Conservation (phyloP, 2,113 vertebrate species). For the Mormyrus lacerda region DNA sequence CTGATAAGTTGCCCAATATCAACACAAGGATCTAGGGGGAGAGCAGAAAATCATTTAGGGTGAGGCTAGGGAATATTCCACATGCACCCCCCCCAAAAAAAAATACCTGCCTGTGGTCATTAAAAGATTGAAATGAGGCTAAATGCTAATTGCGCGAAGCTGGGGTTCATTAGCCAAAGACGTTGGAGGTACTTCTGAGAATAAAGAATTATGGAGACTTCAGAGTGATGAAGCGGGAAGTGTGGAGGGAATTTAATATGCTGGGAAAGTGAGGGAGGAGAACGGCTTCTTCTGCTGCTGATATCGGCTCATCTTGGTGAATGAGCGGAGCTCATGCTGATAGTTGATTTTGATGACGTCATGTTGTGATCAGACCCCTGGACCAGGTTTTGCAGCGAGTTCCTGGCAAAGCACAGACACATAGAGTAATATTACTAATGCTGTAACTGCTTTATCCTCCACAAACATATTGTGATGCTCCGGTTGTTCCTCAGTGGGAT, state of each 20-base stretch:
- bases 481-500: not conserved
- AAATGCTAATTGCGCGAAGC: not conserved
- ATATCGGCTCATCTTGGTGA: not conserved
- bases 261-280: not conserved
- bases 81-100: not conserved
- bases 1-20: not conserved
- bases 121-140: slow-evolving; percentile 7
- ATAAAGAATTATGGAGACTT: not conserved
- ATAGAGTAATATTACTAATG: not conserved
- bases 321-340: not conserved
- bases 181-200: not conserved
- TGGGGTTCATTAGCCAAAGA: not conserved
- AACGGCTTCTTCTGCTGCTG: not conserved
- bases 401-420: not conserved
- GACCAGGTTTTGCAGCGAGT: not conserved
- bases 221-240: not conserved
- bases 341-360: not conserved
- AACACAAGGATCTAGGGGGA: not conserved
- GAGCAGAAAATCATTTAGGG: not conserved
- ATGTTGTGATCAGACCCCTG: not conserved
- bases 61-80: not conserved
- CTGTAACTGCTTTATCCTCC: not conserved
- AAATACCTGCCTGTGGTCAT: not conserved
- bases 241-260: not conserved
- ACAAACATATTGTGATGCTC: not conserved